Evolutionary conservation across 2,113 vertebrate species (phyloP).

Genomic region (Cichladusa arquata): DNA sequence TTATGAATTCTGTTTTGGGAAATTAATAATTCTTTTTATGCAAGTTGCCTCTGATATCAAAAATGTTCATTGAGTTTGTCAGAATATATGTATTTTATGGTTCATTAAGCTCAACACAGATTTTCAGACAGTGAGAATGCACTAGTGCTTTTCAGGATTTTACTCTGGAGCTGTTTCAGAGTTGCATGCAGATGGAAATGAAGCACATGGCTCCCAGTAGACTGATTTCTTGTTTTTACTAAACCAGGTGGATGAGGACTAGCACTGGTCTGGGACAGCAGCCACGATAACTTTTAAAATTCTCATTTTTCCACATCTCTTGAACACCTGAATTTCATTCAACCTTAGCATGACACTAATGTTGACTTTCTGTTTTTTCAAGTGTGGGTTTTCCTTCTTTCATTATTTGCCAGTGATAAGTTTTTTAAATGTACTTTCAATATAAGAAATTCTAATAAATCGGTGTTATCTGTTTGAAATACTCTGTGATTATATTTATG

Average conservation of each 20-base stretch:
- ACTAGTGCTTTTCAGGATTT: neutral
- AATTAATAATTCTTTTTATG: neutral
- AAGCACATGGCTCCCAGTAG: neutral
- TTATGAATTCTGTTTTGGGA: neutral
- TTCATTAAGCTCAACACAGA: neutral
- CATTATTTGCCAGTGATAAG: neutral
- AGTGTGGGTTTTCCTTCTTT: neutral
- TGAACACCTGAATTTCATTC: neutral
- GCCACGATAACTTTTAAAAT: neutral
- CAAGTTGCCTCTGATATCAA: neutral
- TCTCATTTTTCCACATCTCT: neutral
- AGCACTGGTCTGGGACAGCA: neutral
- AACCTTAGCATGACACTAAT: neutral
- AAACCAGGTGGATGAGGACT: neutral
- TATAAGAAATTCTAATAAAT: neutral
- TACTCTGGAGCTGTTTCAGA: neutral
- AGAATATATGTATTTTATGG: neutral
- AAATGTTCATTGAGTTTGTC: neutral
- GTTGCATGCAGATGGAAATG: neutral
- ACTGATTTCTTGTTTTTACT: neutral
- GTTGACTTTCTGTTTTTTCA: neutral
- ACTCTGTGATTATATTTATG: neutral
- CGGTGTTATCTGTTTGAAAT: neutral
- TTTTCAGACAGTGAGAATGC: neutral
- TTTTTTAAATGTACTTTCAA: neutral